phyloP scores from a whole-genome alignment of 2,797 vertebrate species.

The Muscicapa comitata region DNA sequence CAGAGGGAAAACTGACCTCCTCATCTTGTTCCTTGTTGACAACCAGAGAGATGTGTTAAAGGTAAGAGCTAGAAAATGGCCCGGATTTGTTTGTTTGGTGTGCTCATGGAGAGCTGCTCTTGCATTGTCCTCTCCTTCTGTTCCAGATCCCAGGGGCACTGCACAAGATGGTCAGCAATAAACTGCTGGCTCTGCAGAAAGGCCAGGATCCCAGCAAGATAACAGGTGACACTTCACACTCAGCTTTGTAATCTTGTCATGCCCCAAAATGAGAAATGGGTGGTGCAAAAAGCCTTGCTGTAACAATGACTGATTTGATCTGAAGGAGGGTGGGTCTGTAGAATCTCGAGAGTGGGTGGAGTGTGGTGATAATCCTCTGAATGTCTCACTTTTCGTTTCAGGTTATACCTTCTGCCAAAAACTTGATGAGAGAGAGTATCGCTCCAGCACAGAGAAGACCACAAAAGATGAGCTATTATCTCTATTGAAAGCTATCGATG shows the following conservation, averaged over 20 bases:
- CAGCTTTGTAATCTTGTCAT: not conserved
- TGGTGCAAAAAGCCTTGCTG: not conserved
- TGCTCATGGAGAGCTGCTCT: not conserved
- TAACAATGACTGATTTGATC: not conserved
- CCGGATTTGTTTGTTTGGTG: not conserved
- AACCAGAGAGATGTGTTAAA: conserved; percentile 93
- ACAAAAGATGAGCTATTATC: conserved; percentile 87
- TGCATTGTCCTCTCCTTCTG: not conserved
- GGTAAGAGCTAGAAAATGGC: conserved; percentile 73
- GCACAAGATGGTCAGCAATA: conserved; percentile 93
- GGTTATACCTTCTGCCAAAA: conserved; percentile 86
- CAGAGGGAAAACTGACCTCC: conserved; percentile 93
- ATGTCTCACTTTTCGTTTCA: conserved; percentile 58
- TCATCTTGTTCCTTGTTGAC: conserved; percentile 94
- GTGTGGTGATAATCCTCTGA: not conserved
- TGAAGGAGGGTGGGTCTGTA: not conserved
- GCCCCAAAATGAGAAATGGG: not conserved
- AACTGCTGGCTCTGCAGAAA: conserved; percentile 84
- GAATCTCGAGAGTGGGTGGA: accelerated
- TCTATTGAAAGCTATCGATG: conserved; percentile 86
- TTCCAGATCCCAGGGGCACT: conserved; percentile 87
- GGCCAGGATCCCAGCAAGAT: conserved; percentile 84
- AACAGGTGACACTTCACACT: conserved; percentile 75
- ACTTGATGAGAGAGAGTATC: conserved; percentile 76
- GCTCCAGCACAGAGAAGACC: conserved; percentile 78